phyloP scores from a whole-genome alignment of 2,113 vertebrate species.

The Corynorhinus townsendii region DNA sequence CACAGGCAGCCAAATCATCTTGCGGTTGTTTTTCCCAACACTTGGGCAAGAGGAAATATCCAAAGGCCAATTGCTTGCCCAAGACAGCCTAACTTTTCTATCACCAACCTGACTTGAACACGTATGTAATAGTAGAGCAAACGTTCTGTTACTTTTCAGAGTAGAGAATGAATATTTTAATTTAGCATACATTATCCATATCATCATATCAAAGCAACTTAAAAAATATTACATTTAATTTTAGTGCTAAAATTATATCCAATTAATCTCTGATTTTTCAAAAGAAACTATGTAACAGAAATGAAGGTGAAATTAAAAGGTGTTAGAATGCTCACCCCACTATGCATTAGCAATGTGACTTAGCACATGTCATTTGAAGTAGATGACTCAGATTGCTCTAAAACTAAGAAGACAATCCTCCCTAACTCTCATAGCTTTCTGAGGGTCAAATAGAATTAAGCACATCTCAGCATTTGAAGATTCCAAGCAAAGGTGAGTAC shows the following conservation, averaged over 20 bases:
- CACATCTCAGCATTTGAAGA: neutral
- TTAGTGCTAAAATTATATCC: neutral
- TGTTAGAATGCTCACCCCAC: neutral
- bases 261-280: neutral
- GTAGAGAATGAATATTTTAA: slow-evolving; percentile 12
- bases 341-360: neutral
- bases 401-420: neutral
- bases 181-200: neutral
- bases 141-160: neutral
- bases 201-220: neutral
- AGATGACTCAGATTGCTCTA: neutral
- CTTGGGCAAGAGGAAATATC: neutral
- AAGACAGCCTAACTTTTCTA: slow-evolving; percentile 8
- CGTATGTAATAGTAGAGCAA: neutral
- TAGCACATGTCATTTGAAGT: neutral
- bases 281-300: neutral
- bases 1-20: neutral
- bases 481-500: neutral
- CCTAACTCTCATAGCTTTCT: neutral
- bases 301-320: neutral
- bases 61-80: slow-evolving; percentile 6
- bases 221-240: neutral
- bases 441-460: neutral
- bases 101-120: slow-evolving; percentile 11
- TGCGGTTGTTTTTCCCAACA: neutral